Evolutionary conservation across 2,888 invertebrate genomes (phyloP), one percentile per base, ranked within the genome.

Genomic region (Spilosoma lubricipeda): DNA sequence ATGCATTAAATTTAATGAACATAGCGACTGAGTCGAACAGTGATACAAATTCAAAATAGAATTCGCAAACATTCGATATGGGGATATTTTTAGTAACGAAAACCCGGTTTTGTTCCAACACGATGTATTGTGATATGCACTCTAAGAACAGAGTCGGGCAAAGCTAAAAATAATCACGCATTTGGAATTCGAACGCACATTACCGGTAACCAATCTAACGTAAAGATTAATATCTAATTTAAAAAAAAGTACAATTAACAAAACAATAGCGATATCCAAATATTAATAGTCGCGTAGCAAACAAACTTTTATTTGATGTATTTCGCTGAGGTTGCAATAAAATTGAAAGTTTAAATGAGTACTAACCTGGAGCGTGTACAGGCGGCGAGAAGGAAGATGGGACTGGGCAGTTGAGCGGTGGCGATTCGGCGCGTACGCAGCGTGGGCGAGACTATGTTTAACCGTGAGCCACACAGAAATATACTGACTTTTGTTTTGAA

Each of bases 51-150:
- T 91, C 88, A 91, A 95, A 95, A 95, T 95, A 95, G 94, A 94
- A 90, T 94, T 93, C 91, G 93, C 93, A 95, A 94, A 93, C 95
- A 95, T 95, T 94, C 91, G 95, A 95, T 95, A 95, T 91, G 93
- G 91, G 92, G 91, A 90, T 95, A 95, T 95, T 94, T 94, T 91
- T 95, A 95, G 95, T 91, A 90, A 79, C 91, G 89, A 93, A 92
- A 95, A 95, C 95, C 95, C 92, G 95, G 95, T 95, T 95, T 93
- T 92, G 91, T 91, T 84, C 85, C 87, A 89, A 90, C 91, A 91
- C 90, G 87, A 89, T 86, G 91, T 92, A 94, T 95, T 95, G 94
- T 94, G 87, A 89, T 90, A 93, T 94, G 93, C 93, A 94, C 91
- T 91, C 89, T 83, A 86, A 88, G 89, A 90, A 91, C 90, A 87